These are phyloP conservation scores for Cenopis cana DNA, from an alignment of 2,888 invertebrate species.

Conservation along the genomic window DNA sequence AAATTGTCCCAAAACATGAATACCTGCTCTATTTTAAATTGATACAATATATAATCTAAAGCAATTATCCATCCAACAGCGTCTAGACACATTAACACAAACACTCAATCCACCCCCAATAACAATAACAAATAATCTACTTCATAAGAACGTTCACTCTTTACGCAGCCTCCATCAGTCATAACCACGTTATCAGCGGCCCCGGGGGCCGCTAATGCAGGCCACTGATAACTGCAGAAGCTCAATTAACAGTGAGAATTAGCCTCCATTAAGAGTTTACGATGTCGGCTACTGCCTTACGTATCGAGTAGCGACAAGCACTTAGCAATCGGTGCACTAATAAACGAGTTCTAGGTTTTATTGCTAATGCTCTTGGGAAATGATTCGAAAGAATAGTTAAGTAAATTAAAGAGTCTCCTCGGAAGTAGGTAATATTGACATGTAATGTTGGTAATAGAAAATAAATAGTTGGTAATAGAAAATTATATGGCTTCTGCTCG, in stretches of 20 bases:
- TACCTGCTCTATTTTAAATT: no score
- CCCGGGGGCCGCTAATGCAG: constrained; percentile 74
- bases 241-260: constrained; percentile 85
- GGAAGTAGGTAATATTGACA: background rate
- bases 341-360: constrained; percentile 19
- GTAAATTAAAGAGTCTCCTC: background rate
- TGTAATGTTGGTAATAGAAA: background rate
- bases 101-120: constrained; percentile 31
- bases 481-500: background rate
- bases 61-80: background rate
- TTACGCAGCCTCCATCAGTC: constrained; percentile 61
- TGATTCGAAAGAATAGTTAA: background rate
- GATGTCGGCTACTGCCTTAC: constrained; percentile 83
- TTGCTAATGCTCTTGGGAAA: constrained; percentile 25
- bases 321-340: constrained; percentile 45
- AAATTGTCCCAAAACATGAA: no score
- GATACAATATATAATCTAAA: background rate
- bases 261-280: constrained; percentile 83
- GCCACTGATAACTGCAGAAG: constrained; percentile 74
- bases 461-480: background rate
- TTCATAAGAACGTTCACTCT: constrained; percentile 34
- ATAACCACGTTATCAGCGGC: constrained; percentile 68
- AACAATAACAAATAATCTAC: constrained; percentile 38
- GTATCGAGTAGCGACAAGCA: constrained; percentile 67
- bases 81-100: constrained; percentile 13